phyloP scores from a whole-genome alignment of 2,113 vertebrate species.

The Trogon melanurus region DNA sequence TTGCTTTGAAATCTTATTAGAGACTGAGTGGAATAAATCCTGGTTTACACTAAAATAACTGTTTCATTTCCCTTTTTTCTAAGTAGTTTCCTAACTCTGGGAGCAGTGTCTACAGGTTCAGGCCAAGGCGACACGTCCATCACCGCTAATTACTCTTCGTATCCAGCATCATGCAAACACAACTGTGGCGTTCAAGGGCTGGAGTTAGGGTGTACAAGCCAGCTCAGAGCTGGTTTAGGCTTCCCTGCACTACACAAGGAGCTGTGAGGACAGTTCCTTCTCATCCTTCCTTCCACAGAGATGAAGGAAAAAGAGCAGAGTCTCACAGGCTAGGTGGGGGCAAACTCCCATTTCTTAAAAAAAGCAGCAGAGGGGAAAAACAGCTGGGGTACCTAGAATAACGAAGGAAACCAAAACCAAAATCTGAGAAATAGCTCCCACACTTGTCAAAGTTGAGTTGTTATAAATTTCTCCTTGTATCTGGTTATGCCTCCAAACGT shows the following conservation, averaged over 20 bases:
- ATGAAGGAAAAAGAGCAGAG: not conserved
- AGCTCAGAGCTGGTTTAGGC: not conserved
- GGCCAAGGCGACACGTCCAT: not conserved
- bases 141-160: not conserved
- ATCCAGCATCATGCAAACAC: not conserved
- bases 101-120: not conserved
- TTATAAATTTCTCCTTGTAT: not conserved
- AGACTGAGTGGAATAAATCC: constrained; percentile 15
- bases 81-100: not conserved
- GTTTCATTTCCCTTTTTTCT: not conserved
- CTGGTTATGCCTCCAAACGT: not conserved
- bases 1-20: constrained; percentile 49
- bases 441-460: not conserved
- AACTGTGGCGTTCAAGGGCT: not conserved
- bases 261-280: not conserved
- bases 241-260: not conserved
- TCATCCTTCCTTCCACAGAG: not conserved
- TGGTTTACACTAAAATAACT: constrained; percentile 3
- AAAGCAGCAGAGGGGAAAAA: not conserved
- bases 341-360: not conserved
- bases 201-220: not conserved
- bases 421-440: not conserved
- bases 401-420: not conserved
- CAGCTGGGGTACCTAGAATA: not conserved
- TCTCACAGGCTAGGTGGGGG: not conserved